These are phyloP conservation scores for Terebella lapidaria DNA, from an alignment of 2,888 invertebrate genomes.

Conservation along the genomic window DNA sequence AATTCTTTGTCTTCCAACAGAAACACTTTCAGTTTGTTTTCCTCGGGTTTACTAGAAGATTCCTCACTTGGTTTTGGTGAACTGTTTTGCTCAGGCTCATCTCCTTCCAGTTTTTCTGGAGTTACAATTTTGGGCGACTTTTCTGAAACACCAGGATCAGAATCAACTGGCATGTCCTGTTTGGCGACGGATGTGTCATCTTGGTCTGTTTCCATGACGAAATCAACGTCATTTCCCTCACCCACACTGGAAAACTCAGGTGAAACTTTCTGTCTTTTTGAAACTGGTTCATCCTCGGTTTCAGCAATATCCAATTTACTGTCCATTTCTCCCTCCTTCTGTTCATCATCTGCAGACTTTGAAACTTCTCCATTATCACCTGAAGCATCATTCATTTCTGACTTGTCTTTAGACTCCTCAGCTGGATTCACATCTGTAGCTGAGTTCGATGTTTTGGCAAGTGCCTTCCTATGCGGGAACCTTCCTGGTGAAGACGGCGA, in stretches of 20 bases:
- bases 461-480: no score
- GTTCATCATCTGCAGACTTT: neutral
- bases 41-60: neutral
- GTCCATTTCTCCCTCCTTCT: no score
- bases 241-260: neutral
- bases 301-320: neutral
- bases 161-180: no score
- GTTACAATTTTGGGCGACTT: no score
- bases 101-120: no score
- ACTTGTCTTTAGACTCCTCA: neutral
- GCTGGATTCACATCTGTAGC: neutral
- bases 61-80: no score
- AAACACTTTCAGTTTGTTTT: neutral
- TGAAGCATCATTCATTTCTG: neutral
- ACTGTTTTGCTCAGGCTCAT: no score
- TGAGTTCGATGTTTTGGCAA: neutral
- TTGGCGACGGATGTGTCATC: no score
- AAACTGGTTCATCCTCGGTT: neutral
- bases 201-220: no score
- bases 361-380: neutral
- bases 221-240: no score
- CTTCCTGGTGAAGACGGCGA: no score
- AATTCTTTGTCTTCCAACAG: neutral
- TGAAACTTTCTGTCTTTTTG: neutral
- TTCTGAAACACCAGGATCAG: no score